A percentile compares a stretch with the other conserved stretches of the same genome.
Conservation (phyloP, 2,113 vertebrate species). For the Hemiscyllium ocellatum region DNA sequence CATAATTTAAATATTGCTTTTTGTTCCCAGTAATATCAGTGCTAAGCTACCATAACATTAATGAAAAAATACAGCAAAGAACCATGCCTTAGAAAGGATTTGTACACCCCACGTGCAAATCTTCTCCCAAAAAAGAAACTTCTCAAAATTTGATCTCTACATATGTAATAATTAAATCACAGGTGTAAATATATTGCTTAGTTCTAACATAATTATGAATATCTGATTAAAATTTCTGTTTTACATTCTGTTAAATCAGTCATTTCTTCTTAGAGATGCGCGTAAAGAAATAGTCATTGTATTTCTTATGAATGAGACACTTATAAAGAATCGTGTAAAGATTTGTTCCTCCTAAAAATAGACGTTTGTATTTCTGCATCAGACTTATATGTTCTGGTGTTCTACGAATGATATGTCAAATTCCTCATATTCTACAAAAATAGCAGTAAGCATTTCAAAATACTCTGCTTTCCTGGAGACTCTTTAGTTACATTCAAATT, state of each 20-base stretch:
- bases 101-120: conserved; percentile 41
- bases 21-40: conserved; percentile 55
- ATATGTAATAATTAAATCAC: conserved; percentile 40
- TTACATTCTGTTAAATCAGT: conserved; percentile 36
- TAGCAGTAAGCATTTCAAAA: conserved; percentile 94
- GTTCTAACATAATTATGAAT: conserved; percentile 37
- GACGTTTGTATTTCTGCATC: conserved; percentile 57
- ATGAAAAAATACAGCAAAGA: conserved; percentile 36
- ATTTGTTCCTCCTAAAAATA: conserved; percentile 97
- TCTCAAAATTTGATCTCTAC: conserved; percentile 53
- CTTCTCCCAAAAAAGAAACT: conserved; percentile 41
- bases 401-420: conserved; percentile 55
- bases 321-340: conserved; percentile 43
- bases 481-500: conserved; percentile 78
- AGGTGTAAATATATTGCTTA: conserved; percentile 48
- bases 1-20: conserved; percentile 59
- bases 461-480: conserved; percentile 73
- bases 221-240: conserved; percentile 33
- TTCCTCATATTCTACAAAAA: conserved; percentile 91
- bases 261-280: conserved; percentile 69
- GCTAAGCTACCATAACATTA: conserved; percentile 52
- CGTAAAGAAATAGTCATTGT: conserved; percentile 58
- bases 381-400: conserved; percentile 35
- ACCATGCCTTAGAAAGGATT: conserved; percentile 42
- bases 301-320: conserved; percentile 33